phyloP scores from a whole-genome alignment of 2,797 vertebrate species.

The Tokudaia muenninki region DNA sequence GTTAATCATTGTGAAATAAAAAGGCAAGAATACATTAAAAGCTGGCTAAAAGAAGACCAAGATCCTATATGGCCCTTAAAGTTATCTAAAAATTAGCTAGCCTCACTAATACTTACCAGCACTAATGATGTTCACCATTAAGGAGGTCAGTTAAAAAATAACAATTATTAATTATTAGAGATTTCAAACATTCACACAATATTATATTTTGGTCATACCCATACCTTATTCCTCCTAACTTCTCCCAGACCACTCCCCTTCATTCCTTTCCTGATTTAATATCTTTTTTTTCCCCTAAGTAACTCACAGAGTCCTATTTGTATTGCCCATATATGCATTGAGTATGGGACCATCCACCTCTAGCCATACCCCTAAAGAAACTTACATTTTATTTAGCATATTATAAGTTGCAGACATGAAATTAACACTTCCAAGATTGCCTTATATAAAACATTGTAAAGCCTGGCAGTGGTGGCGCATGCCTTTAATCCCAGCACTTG shows the following conservation, averaged over 20 bases:
- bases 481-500: too few species aligned
- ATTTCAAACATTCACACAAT: not conserved
- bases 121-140: not conserved
- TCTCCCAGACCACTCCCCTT: not conserved
- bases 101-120: not conserved
- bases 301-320: not conserved
- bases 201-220: not conserved
- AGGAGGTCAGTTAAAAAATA: not conserved
- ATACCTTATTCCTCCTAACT: not conserved
- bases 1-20: not conserved
- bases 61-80: not conserved
- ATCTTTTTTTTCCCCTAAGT: not conserved
- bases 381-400: not conserved
- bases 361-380: not conserved
- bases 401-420: not conserved
- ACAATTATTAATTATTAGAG: not conserved
- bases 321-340: not conserved
- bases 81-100: not conserved
- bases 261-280: not conserved
- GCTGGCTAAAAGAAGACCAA: not conserved
- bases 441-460: not conserved
- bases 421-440: not conserved
- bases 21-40: not conserved
- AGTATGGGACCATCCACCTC: not conserved
- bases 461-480: too few species aligned